Evolutionary conservation across 2,797 vertebrate genomes (phyloP), one percentile per base, ranked within the genome.

Genomic region (Phrynocephalus forsythii): DNA sequence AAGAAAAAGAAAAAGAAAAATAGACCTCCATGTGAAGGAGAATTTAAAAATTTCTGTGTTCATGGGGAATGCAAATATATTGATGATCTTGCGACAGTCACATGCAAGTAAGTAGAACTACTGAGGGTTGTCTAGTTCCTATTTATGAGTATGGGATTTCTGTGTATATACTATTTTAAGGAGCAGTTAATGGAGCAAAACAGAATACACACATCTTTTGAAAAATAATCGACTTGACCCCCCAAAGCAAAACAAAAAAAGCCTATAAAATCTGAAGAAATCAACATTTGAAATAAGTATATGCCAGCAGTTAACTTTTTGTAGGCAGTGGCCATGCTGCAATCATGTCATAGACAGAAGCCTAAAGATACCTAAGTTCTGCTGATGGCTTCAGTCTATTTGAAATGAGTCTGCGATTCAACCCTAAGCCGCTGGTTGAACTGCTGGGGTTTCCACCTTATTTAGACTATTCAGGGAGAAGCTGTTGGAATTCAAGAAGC

Each of bases 11-110:
- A 96, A 81, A 96, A 91, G 89, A 97, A 97, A 93, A 96, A 93
- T 89, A 95, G 93, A 79, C 96, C 95, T 92, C 97, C 96, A 0
- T 97, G 97, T 85, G 91, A 95, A 88, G 87, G 94, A 68, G 91
- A 96, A 88, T 97, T 95, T 90, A 95, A 96, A 91, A 97, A 96
- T 79, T 97, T 96, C 87, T 97, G 97, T 90, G 96, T 97, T 93
- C 96, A 97, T 20, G 97, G 97, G 11, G 95, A 97, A 94, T 97
- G 97, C 28, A 18, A 91, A 92, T 97, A 96, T 77, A 83, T 94
- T 63, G 92, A 97, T 82, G 78, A 94, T 30, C 76, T 97, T 69
- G 68, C 94, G 75, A 81, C 3, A 88, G 95, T 95, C 71, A 93
- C 95, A 13, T 97, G 97, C 96, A 94, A 87, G 97, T 97, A 95